Base-by-base conservation (phyloP, 1,140 invertebrate species). In the Drosophila arizonae region DNA sequence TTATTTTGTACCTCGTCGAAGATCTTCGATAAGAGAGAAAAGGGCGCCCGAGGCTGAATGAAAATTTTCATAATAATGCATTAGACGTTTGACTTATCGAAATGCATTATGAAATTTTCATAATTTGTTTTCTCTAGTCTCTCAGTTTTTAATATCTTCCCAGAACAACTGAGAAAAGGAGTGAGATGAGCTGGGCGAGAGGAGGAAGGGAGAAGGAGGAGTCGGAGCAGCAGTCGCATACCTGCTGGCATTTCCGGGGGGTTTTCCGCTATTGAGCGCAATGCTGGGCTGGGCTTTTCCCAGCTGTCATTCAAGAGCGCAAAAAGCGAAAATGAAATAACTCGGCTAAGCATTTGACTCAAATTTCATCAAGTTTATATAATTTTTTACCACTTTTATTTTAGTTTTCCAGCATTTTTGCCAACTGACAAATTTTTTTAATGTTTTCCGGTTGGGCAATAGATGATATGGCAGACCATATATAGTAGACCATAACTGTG, bases 41-140 rank as follows among this genome's bases (percentile, higher is more conserved):
- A 63, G 17, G 41, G 30, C 36, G 36, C 36, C 26, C 57, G 72
- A 68, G 79, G 79, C 73, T 88, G 84, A 82, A 88, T 84, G 79
- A 82, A 82, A 72, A 72, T 68, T 71, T 79, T 81, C 76, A 87
- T 82, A 89, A 89, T 89, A 89, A 89, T 79, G 76, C 57, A 76
- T 77, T 17, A 24, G 33, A 11, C 21, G 21, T 60, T 24, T 41
- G 48, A 43, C 57, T 21, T 17, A 17, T 61, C 60, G 43, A 30
- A 48, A 30, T 66, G 43, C 30, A 51, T 89, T 84, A 84, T 88
- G 79, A 66, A 74, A 74, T 77, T 75, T 87, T 87, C 76, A 87
- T 86, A 81, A 87, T 86, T 86, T 87, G 60, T 66, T 86, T 63
- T 88, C 72, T 76, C 36, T 39, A 11, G 21, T 24, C 11, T 11